phyloP scores from a whole-genome alignment of 2,888 invertebrate genomes.

The Euphydryas editha region DNA sequence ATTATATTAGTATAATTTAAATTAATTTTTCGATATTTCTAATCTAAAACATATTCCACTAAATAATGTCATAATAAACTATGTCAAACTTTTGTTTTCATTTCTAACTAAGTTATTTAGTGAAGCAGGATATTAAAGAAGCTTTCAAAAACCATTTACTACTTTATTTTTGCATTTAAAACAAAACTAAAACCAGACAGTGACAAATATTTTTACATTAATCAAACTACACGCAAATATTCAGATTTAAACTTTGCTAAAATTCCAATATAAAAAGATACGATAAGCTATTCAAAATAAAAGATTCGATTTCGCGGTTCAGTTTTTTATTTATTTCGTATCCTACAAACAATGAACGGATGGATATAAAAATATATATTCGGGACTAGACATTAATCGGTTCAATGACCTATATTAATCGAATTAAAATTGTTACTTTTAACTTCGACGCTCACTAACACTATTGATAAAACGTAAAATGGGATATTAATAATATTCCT shows the following conservation, averaged over 20 bases:
- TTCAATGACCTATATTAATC: slow-evolving; percentile 3
- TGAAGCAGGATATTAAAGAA: background rate
- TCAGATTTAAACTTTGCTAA: background rate
- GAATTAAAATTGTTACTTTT: background rate
- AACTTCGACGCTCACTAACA: background rate
- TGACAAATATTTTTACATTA: slow-evolving; percentile 9
- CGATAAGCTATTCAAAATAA: background rate
- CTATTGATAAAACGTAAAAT: too few relatives aligned
- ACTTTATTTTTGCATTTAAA: background rate
- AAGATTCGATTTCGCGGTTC: background rate
- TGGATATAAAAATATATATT: slow-evolving; percentile 3
- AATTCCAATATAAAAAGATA: slow-evolving; percentile 1
- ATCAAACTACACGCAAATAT: slow-evolving; percentile 5
- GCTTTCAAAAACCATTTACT: background rate
- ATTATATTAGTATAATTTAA: too few relatives aligned
- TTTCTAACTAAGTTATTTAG: background rate
- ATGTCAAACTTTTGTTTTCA: slow-evolving; percentile 4
- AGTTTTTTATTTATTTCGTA: slow-evolving; percentile 1
- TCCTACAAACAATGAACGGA: background rate
- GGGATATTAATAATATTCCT: background rate
- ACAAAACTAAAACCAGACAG: slow-evolving; percentile 1
- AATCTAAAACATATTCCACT: background rate
- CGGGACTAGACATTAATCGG: slow-evolving; percentile 1
- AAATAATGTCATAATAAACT: background rate
- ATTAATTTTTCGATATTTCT: too few relatives aligned